Conservation (phyloP, 2,888 invertebrate species). For the Pristionchus maxplancki region DNA sequence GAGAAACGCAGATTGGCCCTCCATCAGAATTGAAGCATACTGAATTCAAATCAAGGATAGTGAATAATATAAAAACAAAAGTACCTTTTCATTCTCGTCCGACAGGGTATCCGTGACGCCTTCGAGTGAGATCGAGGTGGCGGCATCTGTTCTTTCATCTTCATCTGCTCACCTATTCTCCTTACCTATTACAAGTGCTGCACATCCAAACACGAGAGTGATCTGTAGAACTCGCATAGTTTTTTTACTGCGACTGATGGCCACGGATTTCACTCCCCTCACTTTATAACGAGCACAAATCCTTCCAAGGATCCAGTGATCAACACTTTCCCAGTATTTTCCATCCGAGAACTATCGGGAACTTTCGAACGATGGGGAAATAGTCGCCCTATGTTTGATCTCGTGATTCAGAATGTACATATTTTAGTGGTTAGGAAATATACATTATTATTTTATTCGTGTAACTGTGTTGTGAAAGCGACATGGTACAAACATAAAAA, state of each 20-base stretch:
- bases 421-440: no score
- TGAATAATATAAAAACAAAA: background rate
- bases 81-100: conserved; percentile 15
- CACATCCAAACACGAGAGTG: background rate
- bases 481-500: no score
- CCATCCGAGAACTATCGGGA: background rate
- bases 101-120: background rate
- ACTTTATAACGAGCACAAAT: background rate
- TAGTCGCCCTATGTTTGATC: background rate
- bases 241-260: background rate
- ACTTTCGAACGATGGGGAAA: background rate
- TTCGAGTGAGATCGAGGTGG: background rate
- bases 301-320: background rate
- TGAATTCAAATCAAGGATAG: background rate
- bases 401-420: no score
- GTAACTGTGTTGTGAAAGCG: no score
- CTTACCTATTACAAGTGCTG: background rate
- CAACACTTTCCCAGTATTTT: background rate
- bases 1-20: background rate
- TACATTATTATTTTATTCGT: no score
- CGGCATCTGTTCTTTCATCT: background rate
- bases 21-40: background rate
- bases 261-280: background rate
- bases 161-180: no score
- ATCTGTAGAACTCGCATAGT: background rate